Conservation (phyloP, 2,888 invertebrate species). For the Leucozona laternaria region DNA sequence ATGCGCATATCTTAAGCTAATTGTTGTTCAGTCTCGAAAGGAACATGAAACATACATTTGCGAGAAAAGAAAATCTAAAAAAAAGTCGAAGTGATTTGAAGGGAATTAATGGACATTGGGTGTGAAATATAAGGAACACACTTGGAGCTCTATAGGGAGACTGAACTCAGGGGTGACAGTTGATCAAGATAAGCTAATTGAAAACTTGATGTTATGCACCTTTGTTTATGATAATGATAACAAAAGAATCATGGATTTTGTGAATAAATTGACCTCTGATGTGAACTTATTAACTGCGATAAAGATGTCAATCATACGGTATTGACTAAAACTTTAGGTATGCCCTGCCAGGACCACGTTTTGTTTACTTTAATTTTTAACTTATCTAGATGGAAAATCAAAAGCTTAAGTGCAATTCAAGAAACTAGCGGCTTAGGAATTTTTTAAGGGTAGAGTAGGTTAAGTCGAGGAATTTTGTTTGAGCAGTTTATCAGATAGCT, state of each 20-base stretch:
- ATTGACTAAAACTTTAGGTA: not conserved
- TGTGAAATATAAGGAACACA: slow-evolving; percentile 47
- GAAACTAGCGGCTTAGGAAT: not conserved
- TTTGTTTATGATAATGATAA: slow-evolving; percentile 12
- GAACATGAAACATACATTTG: slow-evolving; percentile 74
- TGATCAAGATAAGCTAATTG: slow-evolving; percentile 45
- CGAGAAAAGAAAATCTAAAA: not conserved
- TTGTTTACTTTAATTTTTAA: not conserved
- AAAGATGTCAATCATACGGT: slow-evolving; percentile 24
- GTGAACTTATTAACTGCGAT: slow-evolving; percentile 14
- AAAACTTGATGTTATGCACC: slow-evolving; percentile 24
- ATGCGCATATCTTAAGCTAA: slow-evolving; percentile 70
- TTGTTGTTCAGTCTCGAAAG: slow-evolving; percentile 54
- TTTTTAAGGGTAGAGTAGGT: not conserved
- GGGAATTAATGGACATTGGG: slow-evolving; percentile 52
- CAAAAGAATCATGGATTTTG: slow-evolving; percentile 9
- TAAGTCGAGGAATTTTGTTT: not conserved
- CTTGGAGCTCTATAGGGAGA: not conserved
- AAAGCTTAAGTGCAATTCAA: slow-evolving; percentile 1
- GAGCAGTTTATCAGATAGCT: not conserved
- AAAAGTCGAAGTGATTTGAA: slow-evolving; percentile 51
- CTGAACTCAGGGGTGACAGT: slow-evolving; percentile 11
- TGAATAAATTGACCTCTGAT: slow-evolving; percentile 39
- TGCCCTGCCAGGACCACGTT: not conserved
- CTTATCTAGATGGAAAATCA: not conserved